Percentiles rank a stretch among this genome's conserved stretches.
These are phyloP conservation scores for Brachionichthys hirsutus DNA, from an alignment of 2,113 vertebrate genomes.

Conservation along the genomic window DNA sequence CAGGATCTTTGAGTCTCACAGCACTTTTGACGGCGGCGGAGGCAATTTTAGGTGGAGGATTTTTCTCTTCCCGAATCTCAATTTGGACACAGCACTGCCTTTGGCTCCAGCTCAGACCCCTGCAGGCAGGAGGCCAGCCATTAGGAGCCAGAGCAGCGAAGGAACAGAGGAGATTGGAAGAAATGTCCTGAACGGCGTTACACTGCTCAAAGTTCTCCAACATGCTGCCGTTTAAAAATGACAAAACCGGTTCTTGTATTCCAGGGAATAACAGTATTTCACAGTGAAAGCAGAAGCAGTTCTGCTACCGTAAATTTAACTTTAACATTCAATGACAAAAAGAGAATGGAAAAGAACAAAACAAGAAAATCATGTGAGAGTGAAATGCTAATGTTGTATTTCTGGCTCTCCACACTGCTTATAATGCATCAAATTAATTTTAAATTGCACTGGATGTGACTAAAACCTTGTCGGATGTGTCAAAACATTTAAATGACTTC, in stretches of 20 bases:
- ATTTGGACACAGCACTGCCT: conserved; percentile 46
- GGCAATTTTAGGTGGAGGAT: conserved; percentile 47
- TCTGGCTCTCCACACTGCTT: conserved; percentile 25
- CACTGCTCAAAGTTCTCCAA: conserved; percentile 25
- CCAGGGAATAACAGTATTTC: conserved; percentile 21
- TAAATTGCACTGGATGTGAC: conserved; percentile 35
- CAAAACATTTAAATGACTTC: conserved; percentile 40
- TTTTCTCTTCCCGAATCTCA: conserved; percentile 53
- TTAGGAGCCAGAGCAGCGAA: conserved; percentile 50
- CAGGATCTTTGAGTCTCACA: conserved; percentile 24
- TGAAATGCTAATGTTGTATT: conserved; percentile 33
- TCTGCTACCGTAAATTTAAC: conserved; percentile 4
- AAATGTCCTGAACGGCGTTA: conserved; percentile 30
- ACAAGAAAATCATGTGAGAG: neutral
- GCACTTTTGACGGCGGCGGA: conserved; percentile 33
- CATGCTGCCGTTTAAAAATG: conserved; percentile 13
- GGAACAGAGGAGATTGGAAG: conserved; percentile 30
- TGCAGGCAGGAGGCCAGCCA: conserved; percentile 43
- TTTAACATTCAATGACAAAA: conserved; percentile 19
- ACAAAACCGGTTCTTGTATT: neutral
- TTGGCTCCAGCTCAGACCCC: conserved; percentile 46
- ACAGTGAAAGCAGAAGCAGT: neutral
- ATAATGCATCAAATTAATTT: conserved; percentile 47
- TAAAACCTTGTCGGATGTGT: conserved; percentile 42
- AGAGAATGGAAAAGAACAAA: neutral